These are phyloP conservation scores for Argynnis bischoffii DNA, from an alignment of 2,888 invertebrate genomes.

Conservation along the genomic window DNA sequence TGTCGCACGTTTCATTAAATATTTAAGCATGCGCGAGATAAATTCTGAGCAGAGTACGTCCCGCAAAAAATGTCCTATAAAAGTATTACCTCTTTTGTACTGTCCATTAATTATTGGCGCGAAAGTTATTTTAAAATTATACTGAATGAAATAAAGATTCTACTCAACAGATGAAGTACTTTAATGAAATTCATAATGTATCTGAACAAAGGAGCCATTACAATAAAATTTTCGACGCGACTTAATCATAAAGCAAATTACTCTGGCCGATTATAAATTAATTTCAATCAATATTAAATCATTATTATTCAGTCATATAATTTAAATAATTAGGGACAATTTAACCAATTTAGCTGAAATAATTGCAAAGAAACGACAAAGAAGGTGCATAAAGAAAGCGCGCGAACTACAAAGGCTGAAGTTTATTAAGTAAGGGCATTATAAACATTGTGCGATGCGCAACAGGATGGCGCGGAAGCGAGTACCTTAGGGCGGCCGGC, in stretches of 20 bases:
- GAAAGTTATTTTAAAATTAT: no score
- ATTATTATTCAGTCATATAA: not conserved
- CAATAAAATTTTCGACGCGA: no score
- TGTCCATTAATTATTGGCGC: not conserved
- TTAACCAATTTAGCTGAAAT: slow-evolving; percentile 14
- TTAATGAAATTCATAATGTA: no score
- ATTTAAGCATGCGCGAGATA: slow-evolving; percentile 19
- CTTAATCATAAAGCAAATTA: no score
- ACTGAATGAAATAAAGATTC: no score
- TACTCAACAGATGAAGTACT: no score
- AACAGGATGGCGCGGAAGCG: slow-evolving; percentile 70
- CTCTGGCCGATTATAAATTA: not conserved
- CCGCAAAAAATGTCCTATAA: not conserved
- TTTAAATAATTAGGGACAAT: not conserved
- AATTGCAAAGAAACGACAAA: slow-evolving; percentile 26
- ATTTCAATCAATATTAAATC: not conserved
- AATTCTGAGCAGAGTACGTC: slow-evolving; percentile 8
- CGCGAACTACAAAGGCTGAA: slow-evolving; percentile 44
- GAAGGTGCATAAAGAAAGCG: slow-evolving; percentile 40
- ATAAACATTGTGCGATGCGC: slow-evolving; percentile 76
- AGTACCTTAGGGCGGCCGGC: slow-evolving; percentile 69
- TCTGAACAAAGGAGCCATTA: no score
- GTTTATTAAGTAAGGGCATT: slow-evolving; percentile 42
- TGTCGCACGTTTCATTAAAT: slow-evolving; percentile 27
- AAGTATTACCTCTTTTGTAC: not conserved